Conservation (phyloP, 2,113 vertebrate species). For the Percopsis transmontana region DNA sequence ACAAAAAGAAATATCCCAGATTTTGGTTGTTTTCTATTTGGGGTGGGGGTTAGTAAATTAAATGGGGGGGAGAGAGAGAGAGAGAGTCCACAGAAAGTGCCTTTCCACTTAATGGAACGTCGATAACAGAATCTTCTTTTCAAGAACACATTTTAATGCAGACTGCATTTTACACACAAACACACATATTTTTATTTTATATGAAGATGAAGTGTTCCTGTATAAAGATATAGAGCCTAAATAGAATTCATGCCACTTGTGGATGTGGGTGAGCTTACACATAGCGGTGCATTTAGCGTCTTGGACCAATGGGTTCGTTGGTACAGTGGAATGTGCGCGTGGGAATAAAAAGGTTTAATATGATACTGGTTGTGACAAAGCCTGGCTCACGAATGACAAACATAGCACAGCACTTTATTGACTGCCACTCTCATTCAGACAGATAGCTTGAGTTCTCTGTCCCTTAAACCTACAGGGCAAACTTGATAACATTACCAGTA, state of each 20-base stretch:
- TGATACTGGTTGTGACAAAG: conserved; percentile 32
- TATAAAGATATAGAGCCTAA: conserved; percentile 57
- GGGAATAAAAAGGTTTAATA: conserved; percentile 35
- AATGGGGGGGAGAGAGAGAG: no score
- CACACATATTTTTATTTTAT: conserved; percentile 35
- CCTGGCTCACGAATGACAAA: conserved; percentile 62
- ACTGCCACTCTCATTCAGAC: conserved; percentile 69
- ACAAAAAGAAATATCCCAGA: conserved; percentile 18
- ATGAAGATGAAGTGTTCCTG: conserved; percentile 41
- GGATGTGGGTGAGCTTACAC: conserved; percentile 77
- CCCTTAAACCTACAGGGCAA: conserved; percentile 25
- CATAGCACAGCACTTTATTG: conserved; percentile 81
- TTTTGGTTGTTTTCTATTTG: conserved; percentile 43
- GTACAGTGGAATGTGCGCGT: conserved; percentile 54
- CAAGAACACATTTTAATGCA: conserved; percentile 68
- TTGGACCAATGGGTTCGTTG: conserved; percentile 79
- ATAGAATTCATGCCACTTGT: conserved; percentile 79
- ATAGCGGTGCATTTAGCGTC: conserved; percentile 76
- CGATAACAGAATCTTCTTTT: conserved; percentile 79
- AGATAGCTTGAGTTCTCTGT: conserved; percentile 42
- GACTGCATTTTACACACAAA: conserved; percentile 57
- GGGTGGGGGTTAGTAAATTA: conserved; percentile 33
- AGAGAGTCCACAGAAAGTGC: conserved; percentile 92
- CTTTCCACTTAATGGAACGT: conserved; percentile 92
- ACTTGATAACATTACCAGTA: conserved; percentile 41